Evolutionary conservation across 2,888 invertebrate species (phyloP), one percentile per base, ranked within the genome.

Genomic region (Microdon myrmicae): DNA sequence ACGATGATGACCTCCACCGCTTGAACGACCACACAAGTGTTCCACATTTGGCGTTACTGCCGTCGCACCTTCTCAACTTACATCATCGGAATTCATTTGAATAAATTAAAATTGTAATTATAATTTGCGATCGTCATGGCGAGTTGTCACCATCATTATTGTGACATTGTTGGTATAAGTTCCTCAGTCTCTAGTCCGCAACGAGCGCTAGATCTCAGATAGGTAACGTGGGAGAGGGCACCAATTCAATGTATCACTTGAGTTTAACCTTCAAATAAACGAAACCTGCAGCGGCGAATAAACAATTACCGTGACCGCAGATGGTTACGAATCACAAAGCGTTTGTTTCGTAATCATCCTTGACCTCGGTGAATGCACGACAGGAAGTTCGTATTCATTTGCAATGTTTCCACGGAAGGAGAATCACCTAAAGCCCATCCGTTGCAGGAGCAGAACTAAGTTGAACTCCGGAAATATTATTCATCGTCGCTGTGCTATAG

Each of bases 111-210:
- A 29, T 5, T 23, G 17, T 3, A 37, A n/a, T 13, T 13, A 47
- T 47, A 60, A 58, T 58, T 64, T 47, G 45, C 56, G 31, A 23
- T 64, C 64, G 64, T 64, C 64, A 64, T 64, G 64, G 32, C 51
- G 47, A 64, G 51, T 64, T 64, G 64, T 64, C 64, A 58, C 58
- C 58, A 47, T 58, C 56, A 64, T 64, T 64, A 64, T 37, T 23
- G 10, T 10, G 35, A 31, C 23, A 8, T 22, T 25, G 1, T 26
- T 25, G n/a, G 22, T n/a, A 7, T 6, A 9, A 9, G 10, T 34
- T 8, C 20, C 14, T 10, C 43, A 55, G 37, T 43, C 34, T 38
- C 45, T 35, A 56, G n/a, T n/a, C n/a, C n/a, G 37, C 43, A 53
- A 35, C 43, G 51, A 64, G 47, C 39, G 45, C 23, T n/a, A 26